phyloP scores from a whole-genome alignment of 1,140 invertebrate genomes.

The Mya arenaria region DNA sequence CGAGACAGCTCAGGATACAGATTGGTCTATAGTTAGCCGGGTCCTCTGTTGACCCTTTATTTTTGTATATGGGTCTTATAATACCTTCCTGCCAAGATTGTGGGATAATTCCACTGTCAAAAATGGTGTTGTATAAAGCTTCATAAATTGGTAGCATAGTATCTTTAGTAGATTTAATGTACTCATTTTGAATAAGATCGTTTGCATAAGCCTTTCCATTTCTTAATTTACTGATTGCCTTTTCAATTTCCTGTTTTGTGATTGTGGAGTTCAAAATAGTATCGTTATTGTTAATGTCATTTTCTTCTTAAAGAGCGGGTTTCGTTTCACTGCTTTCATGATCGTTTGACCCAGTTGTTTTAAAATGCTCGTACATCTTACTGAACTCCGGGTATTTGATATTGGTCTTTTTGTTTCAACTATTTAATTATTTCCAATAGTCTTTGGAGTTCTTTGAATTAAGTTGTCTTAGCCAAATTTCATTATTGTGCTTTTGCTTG shows the following conservation, averaged over 20 bases:
- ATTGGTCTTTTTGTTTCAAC: no score
- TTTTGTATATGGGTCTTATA: constrained; percentile 53
- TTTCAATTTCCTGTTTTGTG: not conserved
- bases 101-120: constrained; percentile 35
- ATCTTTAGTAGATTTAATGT: constrained; percentile 17
- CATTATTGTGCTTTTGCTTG: not conserved
- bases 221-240: not conserved
- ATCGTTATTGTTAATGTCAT: no score
- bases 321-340: no score
- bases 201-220: not conserved
- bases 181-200: constrained; percentile 16
- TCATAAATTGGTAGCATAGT: constrained; percentile 28
- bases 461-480: no score
- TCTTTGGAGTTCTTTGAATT: no score
- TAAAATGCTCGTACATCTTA: no score
- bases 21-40: constrained; percentile 44
- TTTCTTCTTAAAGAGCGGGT: no score
- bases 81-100: constrained; percentile 40
- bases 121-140: constrained; percentile 49
- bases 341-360: no score
- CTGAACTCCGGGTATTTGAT: no score
- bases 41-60: constrained; percentile 37
- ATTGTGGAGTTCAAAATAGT: constrained; percentile 2
- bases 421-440: no score
- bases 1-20: constrained; percentile 45